phyloP scores from a whole-genome alignment of 2,113 vertebrate species.

The Dicrurus megarhynchus region DNA sequence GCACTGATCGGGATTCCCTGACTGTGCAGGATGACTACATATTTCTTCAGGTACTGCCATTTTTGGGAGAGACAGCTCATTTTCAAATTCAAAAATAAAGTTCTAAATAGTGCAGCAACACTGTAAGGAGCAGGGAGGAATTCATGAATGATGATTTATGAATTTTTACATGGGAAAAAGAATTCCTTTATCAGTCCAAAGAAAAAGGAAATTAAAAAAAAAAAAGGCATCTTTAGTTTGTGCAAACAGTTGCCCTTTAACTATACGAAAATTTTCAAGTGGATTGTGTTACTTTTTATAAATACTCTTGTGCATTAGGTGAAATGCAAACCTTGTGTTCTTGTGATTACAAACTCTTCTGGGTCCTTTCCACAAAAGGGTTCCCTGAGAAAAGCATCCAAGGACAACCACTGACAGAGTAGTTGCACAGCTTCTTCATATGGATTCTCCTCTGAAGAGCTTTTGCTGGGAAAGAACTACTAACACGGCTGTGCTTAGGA shows the following conservation, averaged over 20 bases:
- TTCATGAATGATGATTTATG: background rate
- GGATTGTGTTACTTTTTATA: background rate
- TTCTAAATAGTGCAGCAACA: background rate
- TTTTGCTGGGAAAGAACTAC: background rate
- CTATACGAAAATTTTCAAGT: background rate
- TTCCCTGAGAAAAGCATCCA: background rate
- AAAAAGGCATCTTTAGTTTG: background rate
- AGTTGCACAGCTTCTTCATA: background rate
- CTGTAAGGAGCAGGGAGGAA: background rate
- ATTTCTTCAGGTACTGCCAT: conserved; percentile 87
- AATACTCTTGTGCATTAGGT: background rate
- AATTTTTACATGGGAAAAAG: background rate
- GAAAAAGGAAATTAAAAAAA: background rate
- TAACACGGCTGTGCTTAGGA: background rate
- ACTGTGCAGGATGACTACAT: conserved; percentile 90
- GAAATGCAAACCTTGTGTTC: background rate
- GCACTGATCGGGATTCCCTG: conserved; percentile 86
- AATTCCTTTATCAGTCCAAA: background rate
- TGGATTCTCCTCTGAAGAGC: background rate
- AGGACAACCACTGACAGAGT: background rate
- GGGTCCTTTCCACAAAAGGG: background rate
- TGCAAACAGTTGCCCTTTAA: background rate
- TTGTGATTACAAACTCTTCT: background rate
- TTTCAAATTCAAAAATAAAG: background rate
- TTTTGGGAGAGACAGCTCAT: background rate